Conservation (phyloP, 2,797 vertebrate species). For the Thalassophryne amazonica region DNA sequence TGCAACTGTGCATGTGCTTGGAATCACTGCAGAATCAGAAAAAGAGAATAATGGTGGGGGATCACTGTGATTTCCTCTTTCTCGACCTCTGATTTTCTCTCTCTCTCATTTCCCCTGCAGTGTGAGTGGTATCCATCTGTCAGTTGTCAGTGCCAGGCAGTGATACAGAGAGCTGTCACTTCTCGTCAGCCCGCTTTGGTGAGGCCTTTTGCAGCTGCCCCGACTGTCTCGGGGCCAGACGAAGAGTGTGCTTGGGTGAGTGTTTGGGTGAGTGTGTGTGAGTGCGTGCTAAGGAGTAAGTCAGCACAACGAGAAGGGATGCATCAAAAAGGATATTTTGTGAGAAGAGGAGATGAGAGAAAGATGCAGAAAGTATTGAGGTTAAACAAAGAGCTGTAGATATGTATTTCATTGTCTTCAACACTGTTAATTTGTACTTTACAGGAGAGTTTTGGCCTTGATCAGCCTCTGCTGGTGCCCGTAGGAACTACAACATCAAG, state of each 20-base stretch:
- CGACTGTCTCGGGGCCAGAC: constrained; percentile 81
- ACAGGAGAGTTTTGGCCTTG: constrained; percentile 26
- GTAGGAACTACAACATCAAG: constrained; percentile 22
- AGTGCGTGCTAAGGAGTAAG: constrained; percentile 19
- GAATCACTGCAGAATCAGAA: constrained; percentile 85
- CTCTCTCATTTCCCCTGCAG: constrained; percentile 73
- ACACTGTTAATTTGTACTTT: constrained; percentile 36
- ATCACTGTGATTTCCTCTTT: constrained; percentile 75
- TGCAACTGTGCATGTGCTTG: too few relatives aligned
- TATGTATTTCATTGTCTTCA: constrained; percentile 49
- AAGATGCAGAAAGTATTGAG: constrained; percentile 41
- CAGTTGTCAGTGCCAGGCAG: constrained; percentile 97
- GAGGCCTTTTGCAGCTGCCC: constrained; percentile 97
- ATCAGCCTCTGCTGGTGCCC: constrained; percentile 60
- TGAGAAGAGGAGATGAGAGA: not conserved
- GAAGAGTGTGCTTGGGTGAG: constrained; percentile 42
- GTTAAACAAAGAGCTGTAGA: constrained; percentile 47
- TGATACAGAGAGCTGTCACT: constrained; percentile 98
- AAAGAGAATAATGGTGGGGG: constrained; percentile 86
- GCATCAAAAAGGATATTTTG: too few relatives aligned
- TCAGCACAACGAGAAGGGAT: not conserved
- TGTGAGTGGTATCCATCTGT: constrained; percentile 99
- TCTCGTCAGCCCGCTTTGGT: constrained; percentile 90
- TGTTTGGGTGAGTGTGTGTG: constrained; percentile 27
- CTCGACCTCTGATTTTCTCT: constrained; percentile 12